These are phyloP conservation scores for Lithodes maja DNA, from an alignment of 2,888 invertebrate species.

Conservation along the genomic window DNA sequence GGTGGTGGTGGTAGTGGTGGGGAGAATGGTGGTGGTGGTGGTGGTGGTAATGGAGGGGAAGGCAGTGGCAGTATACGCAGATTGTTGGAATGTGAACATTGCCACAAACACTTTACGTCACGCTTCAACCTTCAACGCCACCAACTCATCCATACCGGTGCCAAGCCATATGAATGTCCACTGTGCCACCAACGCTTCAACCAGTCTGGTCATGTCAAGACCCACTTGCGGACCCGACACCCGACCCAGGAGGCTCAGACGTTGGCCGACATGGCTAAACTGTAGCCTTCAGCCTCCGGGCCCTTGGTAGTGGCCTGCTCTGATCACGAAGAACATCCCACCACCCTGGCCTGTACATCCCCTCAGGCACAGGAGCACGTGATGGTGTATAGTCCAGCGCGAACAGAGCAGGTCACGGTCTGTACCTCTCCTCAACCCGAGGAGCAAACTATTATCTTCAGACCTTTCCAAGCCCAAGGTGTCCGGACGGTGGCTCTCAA, in stretches of 20 bases:
- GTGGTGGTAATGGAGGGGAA: slow-evolving; percentile 57
- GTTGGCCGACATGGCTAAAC: slow-evolving; percentile 54
- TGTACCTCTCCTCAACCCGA: slow-evolving; percentile 57
- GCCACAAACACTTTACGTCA: slow-evolving; percentile 70
- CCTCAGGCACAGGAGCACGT: slow-evolving; percentile 47
- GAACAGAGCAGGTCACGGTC: slow-evolving; percentile 51
- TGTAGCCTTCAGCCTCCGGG: slow-evolving; percentile 63
- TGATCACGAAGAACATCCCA: slow-evolving; percentile 42
- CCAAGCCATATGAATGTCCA: slow-evolving; percentile 70
- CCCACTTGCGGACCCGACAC: slow-evolving; percentile 70
- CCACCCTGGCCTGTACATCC: slow-evolving; percentile 33
- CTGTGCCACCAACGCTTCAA: slow-evolving; percentile 70
- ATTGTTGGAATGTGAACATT: slow-evolving; percentile 70
- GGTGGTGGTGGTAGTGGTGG: slow-evolving; percentile 50
- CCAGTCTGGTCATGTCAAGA: slow-evolving; percentile 70
- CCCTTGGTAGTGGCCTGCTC: slow-evolving; percentile 62
- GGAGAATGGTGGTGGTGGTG: slow-evolving; percentile 51
- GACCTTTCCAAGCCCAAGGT: slow-evolving; percentile 64
- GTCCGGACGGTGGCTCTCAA: slow-evolving; percentile 59
- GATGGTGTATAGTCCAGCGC: slow-evolving; percentile 51
- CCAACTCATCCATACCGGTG: slow-evolving; percentile 70
- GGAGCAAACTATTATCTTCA: slow-evolving; percentile 58
- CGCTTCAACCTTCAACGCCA: slow-evolving; percentile 70
- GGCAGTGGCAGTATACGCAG: slow-evolving; percentile 62
- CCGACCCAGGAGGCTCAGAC: slow-evolving; percentile 69